Conservation (phyloP, 1,140 invertebrate genomes). For the Thalassaphorura encarpata region DNA sequence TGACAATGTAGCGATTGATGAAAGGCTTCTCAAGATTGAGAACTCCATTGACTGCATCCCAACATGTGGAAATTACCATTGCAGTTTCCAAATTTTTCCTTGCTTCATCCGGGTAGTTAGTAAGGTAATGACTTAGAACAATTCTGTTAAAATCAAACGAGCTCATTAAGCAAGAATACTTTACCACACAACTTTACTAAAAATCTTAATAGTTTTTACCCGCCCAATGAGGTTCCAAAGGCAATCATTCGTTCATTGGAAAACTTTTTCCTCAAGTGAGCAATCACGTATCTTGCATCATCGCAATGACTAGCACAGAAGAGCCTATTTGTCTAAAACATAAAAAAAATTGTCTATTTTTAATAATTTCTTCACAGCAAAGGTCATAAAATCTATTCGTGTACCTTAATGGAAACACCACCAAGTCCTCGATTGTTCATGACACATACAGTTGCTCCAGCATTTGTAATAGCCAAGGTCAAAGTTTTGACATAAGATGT, state of each 20-base stretch:
- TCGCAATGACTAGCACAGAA: conserved; percentile 73
- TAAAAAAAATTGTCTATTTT: not conserved
- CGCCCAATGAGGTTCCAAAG: conserved; percentile 28
- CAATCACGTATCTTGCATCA: conserved; percentile 64
- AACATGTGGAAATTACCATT: conserved; percentile 25
- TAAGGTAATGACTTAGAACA: conserved; percentile 16
- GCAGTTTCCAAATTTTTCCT: conserved; percentile 14
- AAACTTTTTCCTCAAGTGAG: conserved; percentile 51
- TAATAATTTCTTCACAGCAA: not conserved
- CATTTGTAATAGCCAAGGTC: conserved; percentile 51
- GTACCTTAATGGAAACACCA: conserved; percentile 55
- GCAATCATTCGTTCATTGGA: conserved; percentile 60
- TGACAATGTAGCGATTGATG: conserved; percentile 24
- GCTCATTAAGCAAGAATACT: not conserved
- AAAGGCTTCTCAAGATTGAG: conserved; percentile 15
- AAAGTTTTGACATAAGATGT: conserved; percentile 74
- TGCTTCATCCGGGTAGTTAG: conserved; percentile 17
- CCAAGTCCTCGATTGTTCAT: conserved; percentile 72
- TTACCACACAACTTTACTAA: not conserved
- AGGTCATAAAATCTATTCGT: not conserved
- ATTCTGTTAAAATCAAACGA: conserved; percentile 18
- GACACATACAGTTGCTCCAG: conserved; percentile 60
- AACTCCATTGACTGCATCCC: conserved; percentile 21
- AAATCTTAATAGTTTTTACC: conserved; percentile 33
- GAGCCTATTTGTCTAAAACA: conserved; percentile 56